phyloP scores from a whole-genome alignment of 2,113 vertebrate species.

The Ciconia maguari region DNA sequence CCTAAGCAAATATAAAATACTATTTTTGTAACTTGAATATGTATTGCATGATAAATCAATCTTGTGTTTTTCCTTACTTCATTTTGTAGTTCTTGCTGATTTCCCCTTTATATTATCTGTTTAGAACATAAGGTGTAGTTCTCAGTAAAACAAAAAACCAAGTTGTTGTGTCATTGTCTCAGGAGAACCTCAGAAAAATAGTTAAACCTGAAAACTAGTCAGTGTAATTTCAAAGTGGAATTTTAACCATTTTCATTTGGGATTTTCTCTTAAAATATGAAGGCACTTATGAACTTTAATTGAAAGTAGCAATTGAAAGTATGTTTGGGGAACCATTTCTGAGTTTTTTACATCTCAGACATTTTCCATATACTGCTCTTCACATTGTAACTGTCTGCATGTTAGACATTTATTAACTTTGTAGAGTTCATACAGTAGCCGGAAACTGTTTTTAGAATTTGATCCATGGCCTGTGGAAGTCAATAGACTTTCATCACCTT shows the following conservation, averaged over 20 bases:
- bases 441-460: slow-evolving; percentile 36
- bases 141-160: not conserved
- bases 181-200: not conserved
- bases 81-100: not conserved
- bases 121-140: not conserved
- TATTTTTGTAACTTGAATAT: not conserved
- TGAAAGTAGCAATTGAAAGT: not conserved
- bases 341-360: not conserved
- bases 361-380: not conserved
- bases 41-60: not conserved
- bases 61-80: not conserved
- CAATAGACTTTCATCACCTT: slow-evolving; percentile 40
- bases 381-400: not conserved
- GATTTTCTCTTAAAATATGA: not conserved
- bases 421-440: slow-evolving; percentile 26
- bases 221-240: not conserved
- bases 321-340: not conserved
- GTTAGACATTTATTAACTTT: slow-evolving; percentile 61
- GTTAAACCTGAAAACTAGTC: not conserved
- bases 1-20: not conserved
- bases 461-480: slow-evolving; percentile 39
- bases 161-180: not conserved
- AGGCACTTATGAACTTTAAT: not conserved
- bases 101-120: not conserved
- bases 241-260: not conserved